Conservation (phyloP, 2,888 invertebrate genomes). For the Hydraecia micacea region DNA sequence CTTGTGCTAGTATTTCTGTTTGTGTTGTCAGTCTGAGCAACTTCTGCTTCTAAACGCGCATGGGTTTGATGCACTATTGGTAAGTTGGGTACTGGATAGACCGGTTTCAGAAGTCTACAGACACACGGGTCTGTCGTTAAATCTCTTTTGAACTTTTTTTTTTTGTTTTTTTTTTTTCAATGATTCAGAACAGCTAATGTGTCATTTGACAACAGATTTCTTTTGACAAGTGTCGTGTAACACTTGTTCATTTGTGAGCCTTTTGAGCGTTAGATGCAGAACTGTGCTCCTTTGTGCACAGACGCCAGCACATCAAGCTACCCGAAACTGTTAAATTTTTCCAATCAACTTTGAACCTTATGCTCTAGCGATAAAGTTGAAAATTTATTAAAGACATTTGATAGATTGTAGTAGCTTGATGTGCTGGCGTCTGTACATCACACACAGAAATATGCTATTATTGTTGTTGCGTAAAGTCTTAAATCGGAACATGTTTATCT, state of each 20-base stretch:
- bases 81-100: neutral
- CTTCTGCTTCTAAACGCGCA: conserved; percentile 19
- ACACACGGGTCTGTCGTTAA: neutral
- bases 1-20: conserved; percentile 8
- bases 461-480: conserved; percentile 13
- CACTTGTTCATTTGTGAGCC: neutral
- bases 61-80: neutral
- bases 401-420: too few relatives aligned
- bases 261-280: neutral
- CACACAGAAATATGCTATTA: conserved; percentile 6
- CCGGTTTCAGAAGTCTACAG: neutral
- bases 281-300: neutral
- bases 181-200: neutral
- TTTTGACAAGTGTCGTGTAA: neutral
- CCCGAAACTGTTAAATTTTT: too few relatives aligned
- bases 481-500: conserved; percentile 31
- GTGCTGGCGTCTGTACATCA: too few relatives aligned
- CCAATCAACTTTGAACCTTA: too few relatives aligned
- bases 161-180: neutral
- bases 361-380: too few relatives aligned
- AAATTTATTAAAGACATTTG: too few relatives aligned
- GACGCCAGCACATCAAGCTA: too few relatives aligned
- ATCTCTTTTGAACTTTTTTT: neutral
- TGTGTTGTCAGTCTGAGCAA: conserved; percentile 3
- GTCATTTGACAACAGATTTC: neutral